Base-by-base conservation (phyloP, 2,113 vertebrate species). In the Percina caprodes region DNA sequence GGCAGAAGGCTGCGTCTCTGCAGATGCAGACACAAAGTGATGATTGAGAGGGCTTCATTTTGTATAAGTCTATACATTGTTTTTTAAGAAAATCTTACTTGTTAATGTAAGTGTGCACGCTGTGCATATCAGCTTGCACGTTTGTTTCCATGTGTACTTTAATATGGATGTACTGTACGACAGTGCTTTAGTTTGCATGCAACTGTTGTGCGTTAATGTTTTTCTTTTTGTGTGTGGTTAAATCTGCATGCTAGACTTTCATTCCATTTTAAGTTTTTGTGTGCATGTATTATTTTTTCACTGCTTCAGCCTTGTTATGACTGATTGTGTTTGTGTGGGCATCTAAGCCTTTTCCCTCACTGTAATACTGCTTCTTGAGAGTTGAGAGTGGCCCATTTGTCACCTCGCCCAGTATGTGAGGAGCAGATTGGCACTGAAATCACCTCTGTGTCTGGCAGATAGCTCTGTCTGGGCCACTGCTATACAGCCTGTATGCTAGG, bases 381-480 rank as follows among this genome's bases (percentile, higher is more conserved):
- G 49, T 8, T 23, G 56, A 73, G 51, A 77, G 55, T 35, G 63
- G 58, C 48, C 24, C 42, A 24, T 87, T 69, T 74, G 69, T 71
- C 75, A 80, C 69, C 69, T 73, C 4, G 26, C 62, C 68, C 52
- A 39, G 56, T 54, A 4, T 68, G 54, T 6, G 58, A 69, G 66
- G 35, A 76, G 75, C 66, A 77, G 70, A 66, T 66, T 84, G 78
- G 63, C 60, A 51, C 33, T 52, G 62, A 69, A 85, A 62, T 59
- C 49, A 52, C 54, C 72, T 79, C 69, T 63, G 60, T 48, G 60
- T 77, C 65, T 74, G 55, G 48, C 55, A 69, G 62, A 77, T 12
- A 42, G 54, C 71, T 60, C 45, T 14, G 61, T 77, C 74, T 55
- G 80, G 61, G 45, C 8, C 61, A 35, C 19, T 21, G 49, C 39